phyloP scores from a whole-genome alignment of 2,888 invertebrate species.

The Amphimallon solstitiale region DNA sequence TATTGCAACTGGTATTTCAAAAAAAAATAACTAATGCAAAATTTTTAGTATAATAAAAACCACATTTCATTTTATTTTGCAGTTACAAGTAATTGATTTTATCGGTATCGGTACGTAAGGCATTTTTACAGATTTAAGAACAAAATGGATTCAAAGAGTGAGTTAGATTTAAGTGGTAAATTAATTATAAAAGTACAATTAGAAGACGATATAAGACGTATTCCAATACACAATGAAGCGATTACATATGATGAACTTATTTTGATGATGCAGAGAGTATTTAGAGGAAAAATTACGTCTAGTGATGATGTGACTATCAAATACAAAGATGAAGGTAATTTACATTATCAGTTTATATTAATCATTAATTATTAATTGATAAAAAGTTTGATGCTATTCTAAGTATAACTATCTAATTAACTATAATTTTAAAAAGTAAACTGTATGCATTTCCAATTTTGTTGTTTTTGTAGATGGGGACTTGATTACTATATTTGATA shows the following conservation, averaged over 20 bases:
- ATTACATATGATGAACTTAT: conserved; percentile 76
- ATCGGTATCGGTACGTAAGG: not conserved
- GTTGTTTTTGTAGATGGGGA: conserved; percentile 71
- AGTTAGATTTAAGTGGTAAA: conserved; percentile 66
- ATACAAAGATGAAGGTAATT: conserved; percentile 76
- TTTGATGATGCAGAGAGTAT: conserved; percentile 78
- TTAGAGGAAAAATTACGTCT: conserved; percentile 70
- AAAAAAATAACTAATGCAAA: conserved; percentile 18
- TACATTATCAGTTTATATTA: conserved; percentile 37
- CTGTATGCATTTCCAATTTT: conserved; percentile 5
- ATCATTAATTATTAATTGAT: conserved; percentile 2
- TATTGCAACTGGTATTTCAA: conserved; percentile 23
- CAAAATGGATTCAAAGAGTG: conserved; percentile 59
- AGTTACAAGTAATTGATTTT: not conserved
- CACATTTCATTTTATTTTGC: conserved; percentile 1
- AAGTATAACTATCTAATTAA: too few species aligned
- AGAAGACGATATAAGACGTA: conserved; percentile 74
- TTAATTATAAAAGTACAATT: conserved; percentile 69
- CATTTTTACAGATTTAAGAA: conserved; percentile 13
- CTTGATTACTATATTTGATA: conserved; percentile 76
- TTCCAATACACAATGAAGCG: conserved; percentile 78
- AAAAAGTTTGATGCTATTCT: too few species aligned
- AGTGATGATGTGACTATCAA: conserved; percentile 76
- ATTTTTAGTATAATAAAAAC: conserved; percentile 12
- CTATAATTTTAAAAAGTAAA: too few species aligned